These are phyloP conservation scores for Xenentodon cancila DNA, from an alignment of 2,797 vertebrate genomes.

Conservation along the genomic window DNA sequence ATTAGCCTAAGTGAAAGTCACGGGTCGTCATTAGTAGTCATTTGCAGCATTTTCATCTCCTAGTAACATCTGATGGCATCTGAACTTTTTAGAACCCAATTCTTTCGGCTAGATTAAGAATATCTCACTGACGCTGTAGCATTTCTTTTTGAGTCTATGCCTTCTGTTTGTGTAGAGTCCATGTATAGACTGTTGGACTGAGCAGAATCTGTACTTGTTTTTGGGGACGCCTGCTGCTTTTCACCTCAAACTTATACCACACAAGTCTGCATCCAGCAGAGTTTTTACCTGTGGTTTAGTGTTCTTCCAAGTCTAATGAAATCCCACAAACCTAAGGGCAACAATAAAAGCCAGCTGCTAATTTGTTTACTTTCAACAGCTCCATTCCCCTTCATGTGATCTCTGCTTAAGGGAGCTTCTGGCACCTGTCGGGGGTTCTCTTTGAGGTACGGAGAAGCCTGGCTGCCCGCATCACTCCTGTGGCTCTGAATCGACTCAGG, in stretches of 20 bases:
- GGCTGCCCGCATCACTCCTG: conserved; percentile 50
- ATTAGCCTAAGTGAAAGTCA: no score
- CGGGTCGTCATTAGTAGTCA: no score
- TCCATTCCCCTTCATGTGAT: conserved; percentile 52
- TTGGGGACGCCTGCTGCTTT: conserved; percentile 38
- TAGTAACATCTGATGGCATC: not conserved
- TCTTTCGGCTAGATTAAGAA: no score
- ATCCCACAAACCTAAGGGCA: conserved; percentile 44
- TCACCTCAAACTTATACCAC: conserved; percentile 62
- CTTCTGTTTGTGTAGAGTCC: not conserved
- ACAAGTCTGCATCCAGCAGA: conserved; percentile 41
- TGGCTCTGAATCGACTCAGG: conserved; percentile 31
- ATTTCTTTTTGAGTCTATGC: no score
- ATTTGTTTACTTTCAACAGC: conserved; percentile 73
- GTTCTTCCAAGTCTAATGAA: conserved; percentile 46
- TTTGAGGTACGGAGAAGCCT: conserved; percentile 56
- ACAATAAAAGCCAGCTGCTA: conserved; percentile 61
- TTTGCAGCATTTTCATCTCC: not conserved
- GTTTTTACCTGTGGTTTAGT: conserved; percentile 54
- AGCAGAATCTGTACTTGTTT: conserved; percentile 25
- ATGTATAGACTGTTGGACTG: conserved; percentile 25
- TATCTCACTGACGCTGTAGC: no score
- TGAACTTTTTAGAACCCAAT: not conserved
- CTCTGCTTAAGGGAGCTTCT: conserved; percentile 46
- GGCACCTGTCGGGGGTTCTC: conserved; percentile 63